Conservation (phyloP, 2,797 vertebrate genomes). For the Scolopax rusticola region DNA sequence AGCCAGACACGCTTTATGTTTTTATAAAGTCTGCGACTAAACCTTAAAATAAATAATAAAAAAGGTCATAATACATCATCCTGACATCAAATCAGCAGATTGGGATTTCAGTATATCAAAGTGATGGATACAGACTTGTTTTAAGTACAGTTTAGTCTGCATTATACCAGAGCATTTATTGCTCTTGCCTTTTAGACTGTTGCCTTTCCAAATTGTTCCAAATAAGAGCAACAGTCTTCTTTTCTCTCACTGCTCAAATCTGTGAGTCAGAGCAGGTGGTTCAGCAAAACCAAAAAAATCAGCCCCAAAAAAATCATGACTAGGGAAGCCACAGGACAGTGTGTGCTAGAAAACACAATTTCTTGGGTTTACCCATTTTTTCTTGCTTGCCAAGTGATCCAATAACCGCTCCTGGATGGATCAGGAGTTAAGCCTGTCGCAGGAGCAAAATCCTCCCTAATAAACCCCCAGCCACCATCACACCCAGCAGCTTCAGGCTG, state of each 20-base stretch:
- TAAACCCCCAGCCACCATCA: not conserved
- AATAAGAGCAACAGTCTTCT: not conserved
- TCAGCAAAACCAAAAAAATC: not conserved
- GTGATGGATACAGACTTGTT: constrained; percentile 61
- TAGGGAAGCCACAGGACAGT: not conserved
- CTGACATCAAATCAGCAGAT: constrained; percentile 70
- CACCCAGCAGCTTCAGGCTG: not conserved
- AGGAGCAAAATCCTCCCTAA: not conserved
- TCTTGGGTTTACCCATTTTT: not conserved
- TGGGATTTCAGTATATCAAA: constrained; percentile 59
- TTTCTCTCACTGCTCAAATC: not conserved
- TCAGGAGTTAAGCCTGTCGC: not conserved
- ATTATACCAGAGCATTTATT: constrained; percentile 37
- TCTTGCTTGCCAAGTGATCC: not conserved
- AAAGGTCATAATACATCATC: constrained; percentile 64
- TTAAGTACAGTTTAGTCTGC: constrained; percentile 59
- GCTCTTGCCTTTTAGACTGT: constrained; percentile 24
- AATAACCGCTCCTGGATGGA: not conserved
- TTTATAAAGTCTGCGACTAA: constrained; percentile 62
- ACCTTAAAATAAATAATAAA: constrained; percentile 64
- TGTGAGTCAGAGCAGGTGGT: not conserved
- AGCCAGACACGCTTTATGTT: constrained; percentile 26
- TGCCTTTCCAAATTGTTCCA: constrained; percentile 11
- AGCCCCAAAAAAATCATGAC: not conserved
- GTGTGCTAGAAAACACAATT: not conserved